A percentile compares a stretch with the other conserved stretches of the same genome.
Evolutionary conservation across 2,113 vertebrate genomes (phyloP).

Genomic region (Labeo rohita): DNA sequence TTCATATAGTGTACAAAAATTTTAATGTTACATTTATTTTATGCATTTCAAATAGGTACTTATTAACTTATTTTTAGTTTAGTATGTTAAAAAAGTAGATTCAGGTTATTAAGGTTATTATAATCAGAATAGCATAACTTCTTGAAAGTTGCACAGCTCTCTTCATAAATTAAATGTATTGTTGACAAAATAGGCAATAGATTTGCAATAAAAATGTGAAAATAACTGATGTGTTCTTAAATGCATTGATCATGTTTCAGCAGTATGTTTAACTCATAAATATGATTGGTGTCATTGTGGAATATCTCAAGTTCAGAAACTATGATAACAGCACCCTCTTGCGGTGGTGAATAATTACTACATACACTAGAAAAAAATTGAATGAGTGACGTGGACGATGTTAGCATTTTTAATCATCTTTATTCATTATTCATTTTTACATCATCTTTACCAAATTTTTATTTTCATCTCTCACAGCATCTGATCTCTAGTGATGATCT

Average conservation of each 20-base stretch:
- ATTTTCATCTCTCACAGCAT: neutral
- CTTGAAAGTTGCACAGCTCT: neutral
- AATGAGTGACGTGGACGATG: neutral
- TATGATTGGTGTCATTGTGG: neutral
- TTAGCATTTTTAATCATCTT: neutral
- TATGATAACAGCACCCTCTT: conserved; percentile 70
- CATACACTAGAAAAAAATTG: neutral
- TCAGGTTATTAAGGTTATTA: neutral
- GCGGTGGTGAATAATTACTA: conserved; percentile 48
- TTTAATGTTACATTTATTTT: neutral
- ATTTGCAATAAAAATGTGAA: neutral
- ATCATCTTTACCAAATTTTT: neutral
- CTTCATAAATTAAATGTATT: neutral
- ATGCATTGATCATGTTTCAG: neutral
- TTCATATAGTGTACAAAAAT: too few species aligned
- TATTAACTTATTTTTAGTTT: neutral
- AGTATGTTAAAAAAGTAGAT: neutral
- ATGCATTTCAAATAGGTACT: neutral
- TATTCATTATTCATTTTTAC: too few species aligned
- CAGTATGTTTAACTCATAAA: neutral
- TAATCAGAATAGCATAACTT: neutral
- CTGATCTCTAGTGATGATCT: neutral
- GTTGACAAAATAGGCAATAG: too few species aligned
- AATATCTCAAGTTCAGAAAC: conserved; percentile 47
- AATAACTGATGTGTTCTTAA: neutral